Conservation (phyloP, 1,140 invertebrate species). For the Xylocopa sonorina region DNA sequence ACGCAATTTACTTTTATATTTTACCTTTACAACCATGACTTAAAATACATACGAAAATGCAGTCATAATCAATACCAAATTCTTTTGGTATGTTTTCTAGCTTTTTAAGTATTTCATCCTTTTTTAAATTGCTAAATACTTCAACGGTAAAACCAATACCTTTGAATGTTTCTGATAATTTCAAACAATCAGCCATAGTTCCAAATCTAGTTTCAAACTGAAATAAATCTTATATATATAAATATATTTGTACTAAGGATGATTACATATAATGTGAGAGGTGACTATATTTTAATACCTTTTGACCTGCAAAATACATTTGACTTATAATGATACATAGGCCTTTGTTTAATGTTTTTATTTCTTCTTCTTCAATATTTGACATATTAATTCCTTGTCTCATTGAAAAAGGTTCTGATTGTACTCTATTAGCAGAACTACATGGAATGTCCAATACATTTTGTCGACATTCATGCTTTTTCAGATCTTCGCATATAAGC, state of each 20-base stretch:
- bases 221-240: constrained; percentile 16
- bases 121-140: constrained; percentile 34
- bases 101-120: constrained; percentile 44
- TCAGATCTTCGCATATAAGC: constrained; percentile 47
- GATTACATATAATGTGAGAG: no score
- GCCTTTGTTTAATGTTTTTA: constrained; percentile 56
- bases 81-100: constrained; percentile 47
- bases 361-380: neutral
- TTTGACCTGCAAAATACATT: constrained; percentile 41
- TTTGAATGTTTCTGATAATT: constrained; percentile 58
- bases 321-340: constrained; percentile 69
- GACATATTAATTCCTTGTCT: neutral
- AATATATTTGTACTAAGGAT: neutral
- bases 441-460: constrained; percentile 41
- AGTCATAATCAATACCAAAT: constrained; percentile 51
- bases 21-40: constrained; percentile 68
- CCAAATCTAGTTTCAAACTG: constrained; percentile 62
- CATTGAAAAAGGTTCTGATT: neutral
- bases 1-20: neutral
- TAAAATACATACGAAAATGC: constrained; percentile 68
- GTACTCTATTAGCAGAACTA: neutral
- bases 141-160: constrained; percentile 54
- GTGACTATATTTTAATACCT: constrained; percentile 24
- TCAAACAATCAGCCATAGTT: constrained; percentile 40
- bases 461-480: constrained; percentile 14